Evolutionary conservation across 2,888 invertebrate genomes (phyloP).

Genomic region (Pammene aurita): DNA sequence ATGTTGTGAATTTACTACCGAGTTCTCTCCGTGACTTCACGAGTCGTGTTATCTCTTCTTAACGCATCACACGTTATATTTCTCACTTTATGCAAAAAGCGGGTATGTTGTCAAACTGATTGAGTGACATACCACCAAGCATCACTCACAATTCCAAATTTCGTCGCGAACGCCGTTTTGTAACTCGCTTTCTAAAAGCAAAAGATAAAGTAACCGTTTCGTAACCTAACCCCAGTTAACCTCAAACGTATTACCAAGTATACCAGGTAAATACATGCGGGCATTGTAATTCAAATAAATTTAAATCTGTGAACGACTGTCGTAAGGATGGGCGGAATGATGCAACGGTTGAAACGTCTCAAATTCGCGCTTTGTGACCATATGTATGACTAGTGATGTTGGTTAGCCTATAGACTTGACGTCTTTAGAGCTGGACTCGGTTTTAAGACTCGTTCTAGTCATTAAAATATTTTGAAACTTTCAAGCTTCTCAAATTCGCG

Average conservation of each 20-base stretch:
- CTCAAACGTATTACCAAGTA: constrained; percentile 73
- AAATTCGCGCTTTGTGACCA: constrained; percentile 26
- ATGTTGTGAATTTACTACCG: too few species aligned
- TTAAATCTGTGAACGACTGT: constrained; percentile 63
- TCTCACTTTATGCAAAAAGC: too few species aligned
- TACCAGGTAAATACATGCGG: constrained; percentile 73
- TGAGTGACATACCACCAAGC: neutral
- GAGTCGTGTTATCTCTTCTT: too few species aligned
- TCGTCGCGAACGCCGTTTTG: constrained; percentile 33
- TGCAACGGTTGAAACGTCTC: constrained; percentile 50
- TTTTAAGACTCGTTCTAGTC: too few species aligned
- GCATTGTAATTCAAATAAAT: constrained; percentile 80
- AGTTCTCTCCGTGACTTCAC: too few species aligned
- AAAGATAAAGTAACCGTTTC: constrained; percentile 53
- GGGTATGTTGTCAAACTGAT: too few species aligned
- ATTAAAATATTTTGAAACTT: too few species aligned
- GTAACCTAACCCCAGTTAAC: constrained; percentile 73
- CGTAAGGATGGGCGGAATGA: constrained; percentile 64
- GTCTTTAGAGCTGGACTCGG: too few species aligned
- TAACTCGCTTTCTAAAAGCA: constrained; percentile 43
- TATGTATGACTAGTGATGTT: constrained; percentile 14
- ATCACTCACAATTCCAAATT: constrained; percentile 18
- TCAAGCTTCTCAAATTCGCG: too few species aligned
- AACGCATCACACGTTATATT: too few species aligned
- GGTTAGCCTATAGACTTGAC: too few species aligned